These are phyloP conservation scores for Tarsius wallacei DNA, from an alignment of 2,797 vertebrate genomes.

Conservation along the genomic window DNA sequence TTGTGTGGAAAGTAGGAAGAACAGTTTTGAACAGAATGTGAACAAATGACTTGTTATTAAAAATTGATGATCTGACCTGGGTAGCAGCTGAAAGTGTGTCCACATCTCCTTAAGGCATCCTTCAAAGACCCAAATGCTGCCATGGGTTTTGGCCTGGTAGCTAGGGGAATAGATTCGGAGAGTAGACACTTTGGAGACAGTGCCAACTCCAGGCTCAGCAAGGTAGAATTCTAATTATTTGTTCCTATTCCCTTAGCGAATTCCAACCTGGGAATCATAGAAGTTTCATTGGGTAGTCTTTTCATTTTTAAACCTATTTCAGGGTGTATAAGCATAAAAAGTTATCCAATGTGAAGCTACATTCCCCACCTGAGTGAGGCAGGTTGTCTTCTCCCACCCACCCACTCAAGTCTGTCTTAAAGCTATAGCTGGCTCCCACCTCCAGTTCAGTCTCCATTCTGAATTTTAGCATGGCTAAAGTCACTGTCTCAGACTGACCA, in stretches of 20 bases:
- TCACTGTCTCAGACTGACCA: background rate
- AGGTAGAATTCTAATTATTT: slow-evolving; percentile 50
- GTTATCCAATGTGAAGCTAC: slow-evolving; percentile 30
- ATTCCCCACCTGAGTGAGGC: background rate
- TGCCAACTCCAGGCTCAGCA: slow-evolving; percentile 12
- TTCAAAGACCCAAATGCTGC: slow-evolving; percentile 14
- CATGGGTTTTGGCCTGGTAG: background rate
- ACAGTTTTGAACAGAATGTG: slow-evolving; percentile 49
- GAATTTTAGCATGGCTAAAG: background rate
- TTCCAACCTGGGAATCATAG: slow-evolving; percentile 52
- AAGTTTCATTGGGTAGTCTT: slow-evolving; percentile 44
- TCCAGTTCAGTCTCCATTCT: slow-evolving; percentile 4
- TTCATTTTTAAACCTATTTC: slow-evolving; percentile 71
- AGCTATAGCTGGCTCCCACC: background rate
- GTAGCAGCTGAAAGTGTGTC: slow-evolving; percentile 53
- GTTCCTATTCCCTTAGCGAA: slow-evolving; percentile 36
- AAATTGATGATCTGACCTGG: slow-evolving; percentile 32
- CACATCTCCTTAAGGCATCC: slow-evolving; percentile 28
- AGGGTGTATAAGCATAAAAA: slow-evolving; percentile 71
- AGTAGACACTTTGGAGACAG: background rate
- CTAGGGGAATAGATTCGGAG: background rate
- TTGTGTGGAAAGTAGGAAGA: slow-evolving; percentile 80
- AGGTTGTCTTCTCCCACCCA: slow-evolving; percentile 13
- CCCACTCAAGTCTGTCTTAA: background rate
- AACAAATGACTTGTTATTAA: slow-evolving; percentile 67